Conservation (phyloP, 2,797 vertebrate species). For the Huso huso region DNA sequence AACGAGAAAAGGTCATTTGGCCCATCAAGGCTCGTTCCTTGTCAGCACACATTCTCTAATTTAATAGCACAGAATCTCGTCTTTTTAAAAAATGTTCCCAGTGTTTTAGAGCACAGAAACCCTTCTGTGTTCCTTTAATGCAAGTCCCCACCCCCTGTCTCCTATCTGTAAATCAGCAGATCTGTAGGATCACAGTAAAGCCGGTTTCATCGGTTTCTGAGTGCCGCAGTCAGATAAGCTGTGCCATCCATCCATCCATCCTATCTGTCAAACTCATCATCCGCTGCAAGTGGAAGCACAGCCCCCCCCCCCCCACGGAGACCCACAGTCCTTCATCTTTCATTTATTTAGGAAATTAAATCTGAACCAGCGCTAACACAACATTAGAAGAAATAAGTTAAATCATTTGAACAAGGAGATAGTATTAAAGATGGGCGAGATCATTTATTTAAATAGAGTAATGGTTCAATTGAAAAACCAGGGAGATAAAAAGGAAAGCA, state of each 20-base stretch:
- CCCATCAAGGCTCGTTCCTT: too few relatives aligned
- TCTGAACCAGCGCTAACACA: slow-evolving; percentile 37
- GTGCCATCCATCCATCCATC: slow-evolving; percentile 39
- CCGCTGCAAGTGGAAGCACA: too few relatives aligned
- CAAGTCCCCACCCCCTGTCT: too few relatives aligned
- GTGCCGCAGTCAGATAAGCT: slow-evolving; percentile 3
- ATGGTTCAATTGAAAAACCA: neutral
- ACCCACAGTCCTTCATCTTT: slow-evolving; percentile 45
- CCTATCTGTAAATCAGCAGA: slow-evolving; percentile 33
- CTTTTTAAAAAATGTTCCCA: neutral
- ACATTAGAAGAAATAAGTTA: slow-evolving; percentile 31
- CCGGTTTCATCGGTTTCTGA: neutral
- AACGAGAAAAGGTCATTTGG: too few relatives aligned
- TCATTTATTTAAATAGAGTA: slow-evolving; percentile 1
- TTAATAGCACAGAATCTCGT: too few relatives aligned
- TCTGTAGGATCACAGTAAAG: slow-evolving; percentile 21
- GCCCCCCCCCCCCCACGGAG: slow-evolving; percentile 15
- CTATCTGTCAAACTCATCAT: slow-evolving; percentile 42
- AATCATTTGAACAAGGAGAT: too few relatives aligned
- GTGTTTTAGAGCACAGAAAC: neutral
- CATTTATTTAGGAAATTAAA: slow-evolving; percentile 56
- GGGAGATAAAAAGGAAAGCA: too few relatives aligned
- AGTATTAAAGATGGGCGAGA: neutral
- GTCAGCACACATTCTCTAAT: too few relatives aligned
- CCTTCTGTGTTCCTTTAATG: slow-evolving; percentile 18